Percentiles rank a stretch among this genome's conserved stretches.
Conservation (phyloP, 1,140 invertebrate genomes). For the Cecropterus lyciades region DNA sequence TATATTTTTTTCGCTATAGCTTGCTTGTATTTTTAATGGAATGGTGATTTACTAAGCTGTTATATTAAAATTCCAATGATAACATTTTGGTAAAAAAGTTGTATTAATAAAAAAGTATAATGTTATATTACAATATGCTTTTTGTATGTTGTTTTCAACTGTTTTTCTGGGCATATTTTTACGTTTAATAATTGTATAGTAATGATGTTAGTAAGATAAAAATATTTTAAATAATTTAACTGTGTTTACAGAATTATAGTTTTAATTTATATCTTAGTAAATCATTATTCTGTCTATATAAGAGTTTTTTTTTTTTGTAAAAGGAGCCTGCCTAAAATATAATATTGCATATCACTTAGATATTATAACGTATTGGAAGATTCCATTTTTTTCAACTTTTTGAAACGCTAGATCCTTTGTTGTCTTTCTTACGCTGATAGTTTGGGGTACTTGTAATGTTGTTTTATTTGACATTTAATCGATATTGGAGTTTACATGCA, state of each 20-base stretch:
- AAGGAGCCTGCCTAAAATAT: slow-evolving; percentile 74
- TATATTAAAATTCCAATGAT: slow-evolving; percentile 2
- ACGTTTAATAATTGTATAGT: too few species aligned
- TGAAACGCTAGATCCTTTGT: slow-evolving; percentile 56
- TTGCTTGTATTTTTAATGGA: slow-evolving; percentile 42
- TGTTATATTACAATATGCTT: too few species aligned
- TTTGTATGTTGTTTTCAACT: too few species aligned
- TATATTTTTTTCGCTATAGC: slow-evolving; percentile 44
- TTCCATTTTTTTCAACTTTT: slow-evolving; percentile 39
- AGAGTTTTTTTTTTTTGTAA: slow-evolving; percentile 39
- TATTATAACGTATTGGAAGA: slow-evolving; percentile 52
- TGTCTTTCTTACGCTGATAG: slow-evolving; percentile 41
- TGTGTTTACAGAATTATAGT: too few species aligned
- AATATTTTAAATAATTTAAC: too few species aligned
- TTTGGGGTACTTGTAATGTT: slow-evolving; percentile 27
- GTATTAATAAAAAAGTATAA: too few species aligned
- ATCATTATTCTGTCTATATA: slow-evolving; percentile 16
- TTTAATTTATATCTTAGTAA: slow-evolving; percentile 1
- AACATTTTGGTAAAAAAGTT: too few species aligned
- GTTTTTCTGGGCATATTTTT: too few species aligned
- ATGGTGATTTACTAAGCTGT: slow-evolving; percentile 15
- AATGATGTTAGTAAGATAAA: too few species aligned
- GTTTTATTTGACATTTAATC: slow-evolving; percentile 10
- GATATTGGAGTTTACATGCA: too few species aligned
- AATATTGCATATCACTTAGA: slow-evolving; percentile 79